Evolutionary conservation across 2,113 vertebrate genomes (phyloP), one percentile per base, ranked within the genome.

Genomic region (Phaethornis superciliosus): DNA sequence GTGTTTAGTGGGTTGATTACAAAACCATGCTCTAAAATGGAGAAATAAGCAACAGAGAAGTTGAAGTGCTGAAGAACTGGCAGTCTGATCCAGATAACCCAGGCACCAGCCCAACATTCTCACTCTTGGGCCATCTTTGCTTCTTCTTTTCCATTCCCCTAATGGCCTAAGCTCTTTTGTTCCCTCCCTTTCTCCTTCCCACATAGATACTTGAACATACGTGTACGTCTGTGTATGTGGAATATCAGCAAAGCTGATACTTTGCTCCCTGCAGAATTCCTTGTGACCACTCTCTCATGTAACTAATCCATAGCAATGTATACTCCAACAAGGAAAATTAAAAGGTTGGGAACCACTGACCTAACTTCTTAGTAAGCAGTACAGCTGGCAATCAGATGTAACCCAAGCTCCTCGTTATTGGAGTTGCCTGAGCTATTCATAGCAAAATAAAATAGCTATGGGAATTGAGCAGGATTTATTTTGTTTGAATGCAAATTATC

Each of bases 311-410:
- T 67, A 88, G 85, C 93, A 88, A 97, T 89, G 91, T 85, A 89
- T 94, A 85, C 82, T 94, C 76, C 91, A 94, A 91, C 47, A 56
- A 77, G 79, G 93, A 95, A 97, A 95, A 96, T 95, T 93, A 91
- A 95, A 95, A 93, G 93, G 94, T 97, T 95, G 93, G 89, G 93
- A 96, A 90, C 89, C 88, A 94, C 96, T 97, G 95, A 95, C 94
- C 94, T 97, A 91, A 95, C 85, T 95, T 95, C 94, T 96, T 95
- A 95, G 87, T 93, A 95, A 97, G 93, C 93, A 90, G n/a, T 95
- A 91, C 94, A 95, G 91, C 89, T 89, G 89, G 94, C 96, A 95
- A 95, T 96, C 93, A 96, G 87, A 91, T 93, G 94, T 96, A 95
- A 97, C 89, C 52, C 20, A 27, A 96, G 89, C 89, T 74, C 79